Conservation (phyloP, 2,888 invertebrate species). For the Dimorphilus gyrociliatus region DNA sequence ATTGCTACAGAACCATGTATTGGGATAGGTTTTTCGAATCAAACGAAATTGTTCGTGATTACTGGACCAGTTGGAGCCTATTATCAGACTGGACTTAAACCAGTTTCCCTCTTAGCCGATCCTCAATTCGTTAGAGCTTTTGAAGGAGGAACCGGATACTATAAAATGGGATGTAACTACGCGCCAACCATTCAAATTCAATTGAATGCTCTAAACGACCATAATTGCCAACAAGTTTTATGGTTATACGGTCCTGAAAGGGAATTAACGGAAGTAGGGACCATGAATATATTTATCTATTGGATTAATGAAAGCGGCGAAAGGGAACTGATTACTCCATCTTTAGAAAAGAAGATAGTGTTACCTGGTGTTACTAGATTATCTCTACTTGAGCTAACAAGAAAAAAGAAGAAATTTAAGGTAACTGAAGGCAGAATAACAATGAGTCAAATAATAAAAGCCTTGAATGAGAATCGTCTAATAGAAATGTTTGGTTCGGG, state of each 20-base stretch:
- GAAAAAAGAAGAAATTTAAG: conserved; percentile 55
- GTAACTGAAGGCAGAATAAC: conserved; percentile 49
- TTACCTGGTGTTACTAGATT: conserved; percentile 82
- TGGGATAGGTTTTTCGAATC: conserved; percentile 68
- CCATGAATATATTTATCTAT: conserved; percentile 91
- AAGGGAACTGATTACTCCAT: conserved; percentile 76
- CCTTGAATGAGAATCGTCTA: conserved; percentile 64
- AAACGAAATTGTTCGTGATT: conserved; percentile 78
- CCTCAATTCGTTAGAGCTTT: conserved; percentile 59
- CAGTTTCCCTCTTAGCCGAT: conserved; percentile 77
- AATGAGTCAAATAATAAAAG: conserved; percentile 60
- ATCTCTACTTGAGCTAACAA: conserved; percentile 60
- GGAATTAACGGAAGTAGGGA: conserved; percentile 86
- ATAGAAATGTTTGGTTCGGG: conserved; percentile 94
- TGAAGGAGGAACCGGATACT: conserved; percentile 77
- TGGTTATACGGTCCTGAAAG: conserved; percentile 90
- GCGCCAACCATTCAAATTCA: conserved; percentile 43
- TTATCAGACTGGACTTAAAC: conserved; percentile 53
- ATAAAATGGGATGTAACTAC: conserved; percentile 70
- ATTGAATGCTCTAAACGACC: conserved; percentile 50
- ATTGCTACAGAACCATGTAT: conserved; percentile 93
- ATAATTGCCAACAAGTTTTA: conserved; percentile 77
- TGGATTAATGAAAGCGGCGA: conserved; percentile 77
- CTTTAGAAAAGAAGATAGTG: conserved; percentile 72
- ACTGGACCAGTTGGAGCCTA: conserved; percentile 84